Percentiles rank a stretch among this genome's conserved stretches.
phyloP scores from a whole-genome alignment of 2,888 invertebrate genomes.

The Eupithecia exiguata region DNA sequence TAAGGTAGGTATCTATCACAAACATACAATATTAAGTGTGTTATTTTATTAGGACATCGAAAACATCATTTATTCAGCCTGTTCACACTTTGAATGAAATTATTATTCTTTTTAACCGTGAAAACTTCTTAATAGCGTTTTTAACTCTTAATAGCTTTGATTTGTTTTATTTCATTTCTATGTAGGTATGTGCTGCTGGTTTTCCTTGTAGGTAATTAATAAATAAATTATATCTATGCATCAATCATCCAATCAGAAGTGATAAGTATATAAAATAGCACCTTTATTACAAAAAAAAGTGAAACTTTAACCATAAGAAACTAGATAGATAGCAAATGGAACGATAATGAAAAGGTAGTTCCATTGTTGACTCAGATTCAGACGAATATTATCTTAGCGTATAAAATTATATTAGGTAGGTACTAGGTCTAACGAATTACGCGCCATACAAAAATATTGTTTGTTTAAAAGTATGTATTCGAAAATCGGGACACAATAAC shows the following conservation, averaged over 20 bases:
- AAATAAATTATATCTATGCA: background rate
- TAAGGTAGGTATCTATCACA: background rate
- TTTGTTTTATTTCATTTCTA: too few species aligned
- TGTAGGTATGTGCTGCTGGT: too few species aligned
- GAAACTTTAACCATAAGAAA: background rate
- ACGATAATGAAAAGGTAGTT: too few species aligned
- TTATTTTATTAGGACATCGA: conserved; percentile 17
- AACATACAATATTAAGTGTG: background rate
- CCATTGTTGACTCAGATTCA: background rate
- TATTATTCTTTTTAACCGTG: too few species aligned
- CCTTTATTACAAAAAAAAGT: background rate
- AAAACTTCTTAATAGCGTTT: too few species aligned
- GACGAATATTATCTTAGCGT: background rate
- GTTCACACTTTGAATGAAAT: too few species aligned
- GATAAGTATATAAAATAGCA: background rate
- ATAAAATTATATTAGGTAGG: background rate
- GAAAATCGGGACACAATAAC: background rate
- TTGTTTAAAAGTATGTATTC: background rate
- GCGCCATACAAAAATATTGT: background rate
- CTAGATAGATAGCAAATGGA: too few species aligned
- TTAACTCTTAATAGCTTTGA: too few species aligned
- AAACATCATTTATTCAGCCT: too few species aligned
- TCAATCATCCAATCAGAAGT: background rate
- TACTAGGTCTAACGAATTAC: too few species aligned
- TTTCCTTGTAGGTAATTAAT: too few species aligned